Percentiles rank a stretch among this genome's conserved stretches.
Evolutionary conservation across 2,888 invertebrate species (phyloP).

Genomic region (Nezara viridula): DNA sequence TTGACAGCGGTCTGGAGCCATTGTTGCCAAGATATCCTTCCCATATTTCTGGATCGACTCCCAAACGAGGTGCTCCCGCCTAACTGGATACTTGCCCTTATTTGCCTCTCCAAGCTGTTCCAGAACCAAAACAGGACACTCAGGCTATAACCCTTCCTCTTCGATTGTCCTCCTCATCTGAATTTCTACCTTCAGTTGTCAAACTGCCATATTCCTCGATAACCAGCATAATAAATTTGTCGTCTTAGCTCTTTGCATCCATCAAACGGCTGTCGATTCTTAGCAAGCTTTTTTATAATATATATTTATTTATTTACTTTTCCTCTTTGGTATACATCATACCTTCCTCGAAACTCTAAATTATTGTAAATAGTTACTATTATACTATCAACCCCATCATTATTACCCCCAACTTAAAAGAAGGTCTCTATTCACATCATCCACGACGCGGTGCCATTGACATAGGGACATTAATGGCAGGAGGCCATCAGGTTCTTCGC

Average conservation of each 20-base stretch:
- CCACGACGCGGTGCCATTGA: neutral
- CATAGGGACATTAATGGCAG: constrained; percentile 6
- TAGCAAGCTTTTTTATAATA: neutral
- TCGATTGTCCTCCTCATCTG: constrained; percentile 31
- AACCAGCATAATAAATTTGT: neutral
- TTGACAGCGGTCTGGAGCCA: neutral
- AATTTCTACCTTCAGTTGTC: constrained; percentile 9
- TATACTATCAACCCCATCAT: neutral
- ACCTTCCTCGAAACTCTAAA: neutral
- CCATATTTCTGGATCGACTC: neutral
- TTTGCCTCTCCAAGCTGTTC: constrained; percentile 24
- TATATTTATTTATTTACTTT: too few relatives aligned
- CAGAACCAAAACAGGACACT: constrained; percentile 25
- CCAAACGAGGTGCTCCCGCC: constrained; percentile 20
- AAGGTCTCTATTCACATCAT: neutral
- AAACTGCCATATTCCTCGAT: neutral
- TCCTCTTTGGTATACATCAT: neutral
- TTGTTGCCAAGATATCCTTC: neutral
- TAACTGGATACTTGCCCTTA: constrained; percentile 40
- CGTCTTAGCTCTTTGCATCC: neutral
- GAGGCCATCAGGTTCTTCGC: constrained; percentile 63
- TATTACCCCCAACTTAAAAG: neutral
- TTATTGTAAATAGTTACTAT: neutral
- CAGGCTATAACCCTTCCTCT: constrained; percentile 15
- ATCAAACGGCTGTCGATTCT: neutral